Base-by-base conservation (phyloP, 35 echinoderm and acorn worm genomes). In the Apostichopus japonicus region DNA sequence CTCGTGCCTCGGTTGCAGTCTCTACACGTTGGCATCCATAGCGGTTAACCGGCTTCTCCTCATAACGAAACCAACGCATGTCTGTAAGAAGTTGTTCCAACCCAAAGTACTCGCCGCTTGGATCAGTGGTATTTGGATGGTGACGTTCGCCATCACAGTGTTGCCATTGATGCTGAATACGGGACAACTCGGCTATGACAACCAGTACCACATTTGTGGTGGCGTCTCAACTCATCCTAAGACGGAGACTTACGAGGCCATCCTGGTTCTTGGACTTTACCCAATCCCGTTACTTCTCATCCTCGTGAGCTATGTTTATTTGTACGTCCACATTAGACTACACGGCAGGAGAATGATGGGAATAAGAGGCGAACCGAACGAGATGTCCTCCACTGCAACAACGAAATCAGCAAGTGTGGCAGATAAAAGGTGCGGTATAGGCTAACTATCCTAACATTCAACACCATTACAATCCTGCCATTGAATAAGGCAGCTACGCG, bases 11-110 rank as follows among this genome's bases (percentile, higher is more conserved):
- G 93, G 86, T 1, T 87, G 78, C 61, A 97, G 96, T 63, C 77
- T 94, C 1, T 97, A 95, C 24, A 94, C 91, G 4, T 77, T 97
- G 59, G 93, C 96, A 1, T 92, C 96, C 10, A 97, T 97, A 8
- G 96, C 93, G 6, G 65, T 97, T 33, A 97, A 97, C 82, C 84
- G 96, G 5, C 77, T 84, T 8, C 70, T 97, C 24, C 65, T 97
- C 0, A 91, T 97, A 33, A 97, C 96, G 0, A 90, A 87, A 91
- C 86, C 90, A 6, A 77, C 78, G 4, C 56, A 91, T n/a, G 92
- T 86, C 6, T 97, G 92, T 91, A 92, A 83, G 15, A 23, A 86
- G 6, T 78, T 94, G 21, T 97, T 94, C 77, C 80, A 86, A 17
- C 78, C 94, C 5, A 76, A 82, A 6, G 92, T 95, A 54, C 77